Evolutionary conservation across 2,888 invertebrate genomes (phyloP).

Genomic region (Apodemia zela): DNA sequence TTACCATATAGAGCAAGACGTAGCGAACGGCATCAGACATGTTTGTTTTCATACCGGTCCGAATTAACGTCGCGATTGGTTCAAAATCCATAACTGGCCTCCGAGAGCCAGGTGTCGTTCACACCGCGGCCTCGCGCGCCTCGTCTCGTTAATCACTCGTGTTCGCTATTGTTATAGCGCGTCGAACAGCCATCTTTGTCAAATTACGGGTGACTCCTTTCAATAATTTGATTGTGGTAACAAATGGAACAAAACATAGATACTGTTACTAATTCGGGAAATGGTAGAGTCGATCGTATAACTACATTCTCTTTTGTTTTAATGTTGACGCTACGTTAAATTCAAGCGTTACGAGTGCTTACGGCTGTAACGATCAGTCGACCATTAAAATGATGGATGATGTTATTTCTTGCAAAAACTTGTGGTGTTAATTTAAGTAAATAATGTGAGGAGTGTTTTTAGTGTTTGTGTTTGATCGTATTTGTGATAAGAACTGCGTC

Average conservation of each 20-base stretch:
- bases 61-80: constrained; percentile 79
- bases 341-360: constrained; percentile 69
- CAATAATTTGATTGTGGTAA: constrained; percentile 58
- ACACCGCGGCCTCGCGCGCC: constrained; percentile 80
- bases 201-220: constrained; percentile 73
- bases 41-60: constrained; percentile 79
- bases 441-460: constrained; percentile 67
- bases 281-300: constrained; percentile 56
- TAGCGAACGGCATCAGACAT: constrained; percentile 59
- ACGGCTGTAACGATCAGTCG: constrained; percentile 70
- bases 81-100: constrained; percentile 80
- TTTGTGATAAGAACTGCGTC: constrained; percentile 72
- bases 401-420: constrained; percentile 72
- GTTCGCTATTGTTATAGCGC: constrained; percentile 77
- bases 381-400: constrained; percentile 77
- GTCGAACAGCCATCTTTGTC: constrained; percentile 79
- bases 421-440: constrained; percentile 66
- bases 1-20: constrained; percentile 52
- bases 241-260: constrained; percentile 63
- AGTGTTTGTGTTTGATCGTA: constrained; percentile 63
- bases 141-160: constrained; percentile 80
- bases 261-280: constrained; percentile 53
- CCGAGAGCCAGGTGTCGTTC: constrained; percentile 80
- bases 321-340: constrained; percentile 70
- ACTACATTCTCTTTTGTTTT: constrained; percentile 78